Evolutionary conservation across 2,113 vertebrate species (phyloP), one percentile per base, ranked within the genome.

Genomic region (Periophthalmus modestus): DNA sequence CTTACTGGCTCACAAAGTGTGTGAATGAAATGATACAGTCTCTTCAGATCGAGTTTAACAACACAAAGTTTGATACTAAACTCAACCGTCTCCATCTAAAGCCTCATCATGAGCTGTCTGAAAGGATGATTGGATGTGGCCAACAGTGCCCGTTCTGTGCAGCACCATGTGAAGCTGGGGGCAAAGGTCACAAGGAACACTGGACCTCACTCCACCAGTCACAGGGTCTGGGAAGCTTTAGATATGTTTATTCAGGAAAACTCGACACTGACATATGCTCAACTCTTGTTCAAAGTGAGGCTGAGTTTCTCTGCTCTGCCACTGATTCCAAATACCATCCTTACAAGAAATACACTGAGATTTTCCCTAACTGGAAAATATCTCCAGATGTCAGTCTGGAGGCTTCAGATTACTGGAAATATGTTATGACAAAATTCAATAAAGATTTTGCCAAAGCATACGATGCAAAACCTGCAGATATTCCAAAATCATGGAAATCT

Each of bases 131-230:
- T 67, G 92, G 92, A 18, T 94, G 93, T 84, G 91, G 91, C 55
- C 36, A 90, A 4, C 83, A 84, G 57, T 93, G 92, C 66, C 93
- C 91, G 14, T 94, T 94, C 80, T 94, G 92, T 55, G 71, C 85
- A 58, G 85, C 82, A 23, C 92, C 93, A 2, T 94, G 93, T 89
- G 93, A 94, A 43, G 90, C 92, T 5, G 90, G 88, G 70, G 90
- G 84, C 21, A 72, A 68, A 5, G 46, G 66, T 0, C 91, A 94
- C 68, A 28, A 50, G 12, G 0, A 80, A 7, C 91, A 93, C 77
- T 54, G 75, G 39, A 81, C 85, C 43, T 10, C 78, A 34, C 15
- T 89, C 0, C 92, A 93, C 80, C 81, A 84, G 0, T 88, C 92
- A 67, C 2, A 85, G 68, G 92, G 85, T 13, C 74, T 93, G 0